phyloP scores from a whole-genome alignment of 2,113 vertebrate genomes.

The Capreolus pygargus region DNA sequence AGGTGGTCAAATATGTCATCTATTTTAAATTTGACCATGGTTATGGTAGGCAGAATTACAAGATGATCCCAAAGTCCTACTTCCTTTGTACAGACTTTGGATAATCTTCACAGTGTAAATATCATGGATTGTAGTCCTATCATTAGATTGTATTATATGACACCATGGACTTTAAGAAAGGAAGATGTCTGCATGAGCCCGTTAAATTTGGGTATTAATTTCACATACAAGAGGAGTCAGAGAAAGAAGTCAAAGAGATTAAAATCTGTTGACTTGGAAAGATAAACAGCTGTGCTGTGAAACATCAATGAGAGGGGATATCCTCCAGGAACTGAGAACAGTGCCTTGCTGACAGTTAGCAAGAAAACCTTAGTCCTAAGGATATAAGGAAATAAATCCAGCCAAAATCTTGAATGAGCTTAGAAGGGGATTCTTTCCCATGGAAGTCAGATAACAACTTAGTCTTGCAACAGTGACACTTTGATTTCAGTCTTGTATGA shows the following conservation, averaged over 20 bases:
- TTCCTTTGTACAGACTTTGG: neutral
- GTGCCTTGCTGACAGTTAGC: neutral
- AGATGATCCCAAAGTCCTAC: neutral
- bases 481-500: neutral
- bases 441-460: neutral
- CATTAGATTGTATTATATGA: neutral
- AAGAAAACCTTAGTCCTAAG: neutral
- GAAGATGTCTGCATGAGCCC: neutral
- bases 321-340: neutral
- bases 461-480: neutral
- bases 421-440: neutral
- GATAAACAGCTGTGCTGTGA: neutral
- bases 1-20: neutral
- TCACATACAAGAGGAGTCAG: neutral
- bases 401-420: neutral
- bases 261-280: neutral
- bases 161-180: neutral
- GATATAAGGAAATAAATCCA: neutral
- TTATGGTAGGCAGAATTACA: neutral
- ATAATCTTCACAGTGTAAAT: neutral
- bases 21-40: neutral
- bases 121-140: neutral
- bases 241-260: neutral
- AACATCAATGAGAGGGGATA: neutral
- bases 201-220: neutral